Base-by-base conservation (phyloP, 2,797 vertebrate genomes). In the Chrysocyon brachyurus region DNA sequence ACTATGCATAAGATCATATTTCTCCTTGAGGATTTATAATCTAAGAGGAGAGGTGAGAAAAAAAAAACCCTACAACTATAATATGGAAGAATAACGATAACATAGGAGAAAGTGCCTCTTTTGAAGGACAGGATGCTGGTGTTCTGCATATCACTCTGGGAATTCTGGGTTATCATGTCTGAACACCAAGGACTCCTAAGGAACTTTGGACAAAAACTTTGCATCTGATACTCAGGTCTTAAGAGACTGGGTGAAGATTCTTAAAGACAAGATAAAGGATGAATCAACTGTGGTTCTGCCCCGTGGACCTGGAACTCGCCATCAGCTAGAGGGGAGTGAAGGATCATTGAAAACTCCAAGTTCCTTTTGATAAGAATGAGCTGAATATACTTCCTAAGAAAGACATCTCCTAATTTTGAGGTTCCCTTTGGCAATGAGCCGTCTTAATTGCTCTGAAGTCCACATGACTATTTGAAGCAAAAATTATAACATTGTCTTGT, bases 401-500 rank as follows among this genome's bases (percentile, higher is more conserved):
- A 73, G 46, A 9, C 63, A n/a, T 87, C 46, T 72, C 72, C 57
- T 89, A 85, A 94, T 96, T 96, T 72, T 95, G 78, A 96, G 66
- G 56, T 95, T 96, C 90, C 57, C 63, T 95, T 96, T 97, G 96
- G 97, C 87, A 97, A 97, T 49, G 77, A 91, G 78, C 54, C 28
- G 8, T 94, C 85, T 96, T 98, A 96, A 97, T 97, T 97, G 68
- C 92, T 97, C 96, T 91, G 83, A 97, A 95, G 91, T 89, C 95
- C 92, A 92, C 54, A 86, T 96, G 92, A 81, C 78, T 93, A 31
- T 97, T 97, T 96, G 95, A 97, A 97, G 54, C 72, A 96, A 97
- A 96, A 97, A 94, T 95, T 97, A 86, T 92, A 96, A 92, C 94
- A 96, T 97, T 97, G 88, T 93, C 70, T 92, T 97, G 96, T 97